These are phyloP conservation scores for Cyanoliseus patagonus DNA, from an alignment of 2,113 vertebrate species.

Conservation along the genomic window DNA sequence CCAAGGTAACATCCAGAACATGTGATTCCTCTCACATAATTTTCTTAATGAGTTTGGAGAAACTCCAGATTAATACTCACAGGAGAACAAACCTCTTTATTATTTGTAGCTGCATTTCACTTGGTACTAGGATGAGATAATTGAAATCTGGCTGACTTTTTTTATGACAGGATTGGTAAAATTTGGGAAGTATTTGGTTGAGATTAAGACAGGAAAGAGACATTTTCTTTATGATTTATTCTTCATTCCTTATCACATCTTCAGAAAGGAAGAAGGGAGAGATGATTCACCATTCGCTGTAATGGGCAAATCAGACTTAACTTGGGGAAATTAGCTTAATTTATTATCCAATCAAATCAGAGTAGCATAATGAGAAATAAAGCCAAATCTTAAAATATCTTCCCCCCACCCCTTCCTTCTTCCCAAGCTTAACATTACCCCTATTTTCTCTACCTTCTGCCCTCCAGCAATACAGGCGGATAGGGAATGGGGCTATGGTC, in stretches of 20 bases:
- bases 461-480: neutral
- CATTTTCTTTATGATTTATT: neutral
- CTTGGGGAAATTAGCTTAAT: neutral
- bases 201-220: neutral
- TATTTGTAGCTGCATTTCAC: neutral
- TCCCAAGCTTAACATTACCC: neutral
- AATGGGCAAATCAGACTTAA: neutral
- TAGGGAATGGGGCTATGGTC: neutral
- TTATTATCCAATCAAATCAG: neutral
- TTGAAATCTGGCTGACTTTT: neutral
- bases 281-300: neutral
- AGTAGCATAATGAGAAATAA: neutral
- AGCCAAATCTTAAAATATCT: neutral
- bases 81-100: neutral
- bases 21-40: neutral
- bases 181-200: neutral
- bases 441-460: neutral
- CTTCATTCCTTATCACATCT: neutral
- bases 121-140: neutral
- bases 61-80: neutral
- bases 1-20: neutral
- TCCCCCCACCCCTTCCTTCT: neutral
- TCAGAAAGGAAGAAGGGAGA: neutral
- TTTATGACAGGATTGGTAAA: neutral
- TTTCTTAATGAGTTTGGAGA: neutral